phyloP scores from a whole-genome alignment of 2,113 vertebrate genomes.

The Callaeas wilsoni region DNA sequence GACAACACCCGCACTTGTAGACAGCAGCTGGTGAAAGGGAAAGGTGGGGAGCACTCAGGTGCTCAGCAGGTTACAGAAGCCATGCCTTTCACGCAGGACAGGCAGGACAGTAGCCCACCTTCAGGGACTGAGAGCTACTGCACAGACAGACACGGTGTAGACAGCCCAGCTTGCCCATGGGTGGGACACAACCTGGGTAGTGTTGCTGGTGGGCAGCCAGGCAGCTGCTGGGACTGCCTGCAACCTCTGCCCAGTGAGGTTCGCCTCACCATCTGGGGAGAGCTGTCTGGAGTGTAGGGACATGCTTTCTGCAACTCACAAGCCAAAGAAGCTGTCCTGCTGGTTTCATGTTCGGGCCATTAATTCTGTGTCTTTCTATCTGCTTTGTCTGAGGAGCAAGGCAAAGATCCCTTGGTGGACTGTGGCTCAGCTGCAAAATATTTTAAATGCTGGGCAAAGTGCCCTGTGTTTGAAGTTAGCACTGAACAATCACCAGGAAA shows the following conservation, averaged over 20 bases:
- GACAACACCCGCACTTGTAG: neutral
- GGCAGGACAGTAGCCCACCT: neutral
- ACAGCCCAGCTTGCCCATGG: fast-evolving
- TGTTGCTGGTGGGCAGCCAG: neutral
- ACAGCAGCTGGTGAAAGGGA: neutral
- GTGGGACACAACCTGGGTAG: neutral
- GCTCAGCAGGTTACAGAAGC: neutral
- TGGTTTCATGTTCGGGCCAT: neutral
- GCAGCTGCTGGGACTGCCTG: fast-evolving
- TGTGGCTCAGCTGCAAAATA: neutral
- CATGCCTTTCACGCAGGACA: fast-evolving
- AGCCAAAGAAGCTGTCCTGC: neutral
- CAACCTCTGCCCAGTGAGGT: neutral
- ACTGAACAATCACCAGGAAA: neutral
- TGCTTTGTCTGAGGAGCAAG: neutral
- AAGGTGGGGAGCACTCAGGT: neutral
- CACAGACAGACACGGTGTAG: fast-evolving
- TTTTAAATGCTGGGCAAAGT: neutral
- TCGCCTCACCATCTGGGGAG: neutral
- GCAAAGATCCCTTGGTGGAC: neutral
- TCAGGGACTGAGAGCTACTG: neutral
- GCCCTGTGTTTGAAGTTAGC: neutral
- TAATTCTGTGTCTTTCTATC: neutral
- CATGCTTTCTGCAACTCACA: neutral
- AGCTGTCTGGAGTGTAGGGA: neutral